Percentiles rank a stretch among this genome's conserved stretches.
Conservation (phyloP, 1,140 invertebrate species). For the Sipha flava region DNA sequence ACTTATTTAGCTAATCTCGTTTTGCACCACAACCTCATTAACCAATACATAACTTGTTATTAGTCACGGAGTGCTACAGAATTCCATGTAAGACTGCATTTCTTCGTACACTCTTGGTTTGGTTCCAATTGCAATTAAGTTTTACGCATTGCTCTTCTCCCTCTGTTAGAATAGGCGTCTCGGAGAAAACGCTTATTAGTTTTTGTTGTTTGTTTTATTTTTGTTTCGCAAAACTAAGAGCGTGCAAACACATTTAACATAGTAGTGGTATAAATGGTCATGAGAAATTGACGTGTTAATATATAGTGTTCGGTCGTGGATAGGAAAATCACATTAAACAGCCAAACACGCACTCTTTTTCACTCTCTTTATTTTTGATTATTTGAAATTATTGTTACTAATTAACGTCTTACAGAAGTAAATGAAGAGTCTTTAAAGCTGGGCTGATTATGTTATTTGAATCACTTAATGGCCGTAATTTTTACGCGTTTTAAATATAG, state of each 20-base stretch:
- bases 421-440: no score
- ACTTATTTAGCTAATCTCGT: slow-evolving; percentile 27
- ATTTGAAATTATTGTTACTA: no score
- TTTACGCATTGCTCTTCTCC: neutral
- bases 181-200: neutral
- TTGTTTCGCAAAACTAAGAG: neutral
- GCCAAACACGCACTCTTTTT: no score
- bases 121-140: neutral
- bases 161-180: neutral
- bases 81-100: neutral
- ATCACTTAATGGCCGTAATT: neutral
- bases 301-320: no score
- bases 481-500: neutral
- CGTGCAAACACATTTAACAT: neutral
- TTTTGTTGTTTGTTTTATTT: neutral
- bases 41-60: slow-evolving; percentile 5
- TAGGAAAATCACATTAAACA: neutral
- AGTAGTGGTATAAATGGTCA: no score
- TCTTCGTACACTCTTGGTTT: neutral
- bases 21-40: slow-evolving; percentile 16
- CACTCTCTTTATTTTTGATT: no score
- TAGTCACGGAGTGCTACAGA: neutral
- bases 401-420: no score
- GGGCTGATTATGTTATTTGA: neutral
- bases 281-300: no score